Conservation (phyloP, 1,140 invertebrate species). For the Eufriesea mexicana region DNA sequence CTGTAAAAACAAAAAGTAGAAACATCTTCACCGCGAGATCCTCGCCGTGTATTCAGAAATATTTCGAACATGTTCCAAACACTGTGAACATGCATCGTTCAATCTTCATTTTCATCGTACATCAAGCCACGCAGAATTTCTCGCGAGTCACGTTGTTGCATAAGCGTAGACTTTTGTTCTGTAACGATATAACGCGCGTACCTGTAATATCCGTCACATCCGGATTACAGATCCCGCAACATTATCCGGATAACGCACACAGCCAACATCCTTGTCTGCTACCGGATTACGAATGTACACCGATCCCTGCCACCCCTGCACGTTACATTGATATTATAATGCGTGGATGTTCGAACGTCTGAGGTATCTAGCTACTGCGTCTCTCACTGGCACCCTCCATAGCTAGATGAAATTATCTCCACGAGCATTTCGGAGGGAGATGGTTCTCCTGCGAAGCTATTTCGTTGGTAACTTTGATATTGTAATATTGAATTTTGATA, state of each 20-base stretch:
- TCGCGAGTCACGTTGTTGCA: not conserved
- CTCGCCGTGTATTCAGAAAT: too few relatives aligned
- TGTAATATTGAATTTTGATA: constrained; percentile 6
- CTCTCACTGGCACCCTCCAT: not conserved
- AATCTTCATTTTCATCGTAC: too few relatives aligned
- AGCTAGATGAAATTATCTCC: constrained; percentile 8
- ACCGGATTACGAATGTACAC: constrained; percentile 41
- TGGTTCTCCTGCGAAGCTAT: constrained; percentile 7
- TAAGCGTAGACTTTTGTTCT: not conserved
- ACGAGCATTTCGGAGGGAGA: not conserved
- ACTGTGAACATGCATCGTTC: too few relatives aligned
- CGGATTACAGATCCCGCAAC: constrained; percentile 33
- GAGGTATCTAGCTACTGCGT: not conserved
- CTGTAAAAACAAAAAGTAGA: too few relatives aligned
- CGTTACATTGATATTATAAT: constrained; percentile 40
- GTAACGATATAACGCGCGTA: constrained; percentile 13
- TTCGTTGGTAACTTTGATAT: constrained; percentile 1
- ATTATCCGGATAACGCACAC: constrained; percentile 32
- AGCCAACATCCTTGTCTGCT: constrained; percentile 14
- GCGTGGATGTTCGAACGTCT: constrained; percentile 22
- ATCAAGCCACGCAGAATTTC: too few relatives aligned
- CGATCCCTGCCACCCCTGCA: not conserved
- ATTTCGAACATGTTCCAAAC: too few relatives aligned
- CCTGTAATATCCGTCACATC: constrained; percentile 28
- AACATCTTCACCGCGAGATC: too few relatives aligned